Conservation (phyloP, 2,797 vertebrate genomes). For the Natrix natrix region DNA sequence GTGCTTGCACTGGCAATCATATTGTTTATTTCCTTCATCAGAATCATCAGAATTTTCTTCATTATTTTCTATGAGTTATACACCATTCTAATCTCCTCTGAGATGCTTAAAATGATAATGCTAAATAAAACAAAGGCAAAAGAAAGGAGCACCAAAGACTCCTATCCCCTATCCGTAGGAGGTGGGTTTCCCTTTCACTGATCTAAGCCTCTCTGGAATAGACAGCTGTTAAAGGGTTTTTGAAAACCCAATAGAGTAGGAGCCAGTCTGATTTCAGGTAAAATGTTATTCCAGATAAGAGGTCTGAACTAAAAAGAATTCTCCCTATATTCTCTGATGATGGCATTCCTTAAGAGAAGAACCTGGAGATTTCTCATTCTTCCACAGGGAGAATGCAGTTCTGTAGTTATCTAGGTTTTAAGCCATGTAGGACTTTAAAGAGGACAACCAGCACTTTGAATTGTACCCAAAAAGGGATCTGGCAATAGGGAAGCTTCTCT, state of each 20-base stretch:
- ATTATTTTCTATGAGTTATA: neutral
- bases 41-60: neutral
- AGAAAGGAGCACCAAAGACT: neutral
- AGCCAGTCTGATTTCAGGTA: neutral
- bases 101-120: neutral
- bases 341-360: neutral
- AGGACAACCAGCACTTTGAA: neutral
- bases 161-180: neutral
- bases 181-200: neutral
- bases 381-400: neutral
- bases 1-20: neutral
- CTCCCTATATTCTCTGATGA: neutral
- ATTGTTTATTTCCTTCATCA: neutral
- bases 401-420: neutral
- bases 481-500: neutral
- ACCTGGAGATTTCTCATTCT: neutral
- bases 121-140: neutral
- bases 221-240: neutral
- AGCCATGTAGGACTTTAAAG: neutral
- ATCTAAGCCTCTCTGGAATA: neutral
- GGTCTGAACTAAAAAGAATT: neutral
- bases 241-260: neutral
- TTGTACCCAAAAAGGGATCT: neutral
- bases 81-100: neutral
- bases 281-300: neutral